Base-by-base conservation (phyloP, 2,797 vertebrate genomes). In the Euthynnus affinis region DNA sequence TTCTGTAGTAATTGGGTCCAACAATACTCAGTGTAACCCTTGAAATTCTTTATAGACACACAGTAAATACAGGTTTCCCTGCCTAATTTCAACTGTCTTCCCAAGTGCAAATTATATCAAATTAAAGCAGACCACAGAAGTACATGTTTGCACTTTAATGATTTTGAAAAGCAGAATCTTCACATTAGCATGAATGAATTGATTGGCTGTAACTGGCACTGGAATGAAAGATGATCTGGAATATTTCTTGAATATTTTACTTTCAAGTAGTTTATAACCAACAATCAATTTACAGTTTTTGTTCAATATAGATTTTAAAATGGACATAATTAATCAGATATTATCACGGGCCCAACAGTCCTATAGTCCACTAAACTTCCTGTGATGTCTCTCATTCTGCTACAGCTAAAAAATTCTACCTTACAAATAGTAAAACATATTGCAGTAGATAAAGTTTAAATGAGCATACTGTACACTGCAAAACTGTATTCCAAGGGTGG, bases 1-100 rank as follows among this genome's bases (percentile, higher is more conserved):
- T 46, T 49, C 17, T 77, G 62, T 74, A 66, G 62, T 83, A 83
- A 89, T 78, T 80, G 68, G 37, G 46, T 77, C 20, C 29, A 48
- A 51, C 51, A 65, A 60, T 15, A 58, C 5, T 5, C 48, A 58
- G 2, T 3, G 29, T 27, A 46, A 59, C 55, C 42, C 27, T 67
- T 17, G 22, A 57, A 40, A 78, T 65, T 55, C 49, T 15, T 55
- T 27, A n/a, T 3, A 49, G 49, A 64, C 40, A 27, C 20, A 9
- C 29, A 78, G 22, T 32, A 32, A 32, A 32, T 32, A 29, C 57
- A 67, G 12, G 12, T 51, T 48, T 59, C n/a, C 7, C 9, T 42
- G 29, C 17, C 5, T 34, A 2, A 18, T 6, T 57, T 64, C 17
- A 63, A 29, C 42, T 5, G 9, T 25, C 6, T n/a, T 9, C 29